These are phyloP conservation scores for Autographa gamma DNA, from an alignment of 2,888 invertebrate genomes.

Conservation along the genomic window DNA sequence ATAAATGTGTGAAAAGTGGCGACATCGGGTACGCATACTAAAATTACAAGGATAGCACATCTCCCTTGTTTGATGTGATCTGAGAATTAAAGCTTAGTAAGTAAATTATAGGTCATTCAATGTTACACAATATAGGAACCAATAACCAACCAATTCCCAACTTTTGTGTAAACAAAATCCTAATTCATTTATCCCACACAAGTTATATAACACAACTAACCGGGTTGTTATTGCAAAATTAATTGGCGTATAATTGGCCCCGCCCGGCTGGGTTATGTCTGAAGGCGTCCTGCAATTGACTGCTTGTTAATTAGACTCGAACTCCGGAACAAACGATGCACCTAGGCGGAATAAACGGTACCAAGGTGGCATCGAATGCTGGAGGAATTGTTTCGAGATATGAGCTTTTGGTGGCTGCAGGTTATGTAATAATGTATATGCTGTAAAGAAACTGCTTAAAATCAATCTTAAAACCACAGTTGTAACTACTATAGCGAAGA, in stretches of 20 bases:
- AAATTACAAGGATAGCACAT: too few relatives aligned
- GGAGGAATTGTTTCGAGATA: conserved; percentile 7
- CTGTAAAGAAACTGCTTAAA: too few relatives aligned
- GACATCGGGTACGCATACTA: too few relatives aligned
- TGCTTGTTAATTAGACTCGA: conserved; percentile 84
- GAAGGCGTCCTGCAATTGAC: conserved; percentile 85
- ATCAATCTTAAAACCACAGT: too few relatives aligned
- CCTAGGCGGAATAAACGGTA: conserved; percentile 63
- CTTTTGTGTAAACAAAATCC: conserved; percentile 13
- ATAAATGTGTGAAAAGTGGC: too few relatives aligned
- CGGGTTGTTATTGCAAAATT: conserved; percentile 83
- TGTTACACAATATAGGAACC: background rate
- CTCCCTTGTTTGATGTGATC: too few relatives aligned
- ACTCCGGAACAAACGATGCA: conserved; percentile 74
- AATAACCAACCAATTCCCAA: background rate
- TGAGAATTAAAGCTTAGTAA: too few relatives aligned
- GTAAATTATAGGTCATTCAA: too few relatives aligned
- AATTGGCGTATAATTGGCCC: conserved; percentile 86
- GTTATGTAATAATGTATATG: too few relatives aligned
- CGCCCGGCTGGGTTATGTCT: conserved; percentile 79
- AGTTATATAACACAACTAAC: conserved; percentile 42
- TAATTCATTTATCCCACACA: conserved; percentile 43
- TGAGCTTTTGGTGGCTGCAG: background rate
- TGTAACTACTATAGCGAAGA: too few relatives aligned
- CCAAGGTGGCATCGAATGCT: conserved; percentile 41